Conservation (phyloP, 2,888 invertebrate genomes). For the Synergus itoensis region DNA sequence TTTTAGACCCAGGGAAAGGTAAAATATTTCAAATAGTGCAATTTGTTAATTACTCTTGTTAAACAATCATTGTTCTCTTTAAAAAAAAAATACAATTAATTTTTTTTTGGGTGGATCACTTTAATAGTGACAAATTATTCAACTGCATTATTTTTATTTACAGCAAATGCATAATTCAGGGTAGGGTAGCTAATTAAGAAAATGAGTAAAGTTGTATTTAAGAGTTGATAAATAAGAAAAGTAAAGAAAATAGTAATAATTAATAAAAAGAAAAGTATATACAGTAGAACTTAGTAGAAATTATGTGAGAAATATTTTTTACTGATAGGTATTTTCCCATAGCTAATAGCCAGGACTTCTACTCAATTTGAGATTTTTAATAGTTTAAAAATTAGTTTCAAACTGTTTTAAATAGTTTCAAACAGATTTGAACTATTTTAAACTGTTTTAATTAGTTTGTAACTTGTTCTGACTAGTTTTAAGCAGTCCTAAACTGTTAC, state of each 20-base stretch:
- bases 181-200: not conserved
- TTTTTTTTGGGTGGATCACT: not conserved
- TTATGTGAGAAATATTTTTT: not conserved
- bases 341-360: not conserved
- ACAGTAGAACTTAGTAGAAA: not conserved
- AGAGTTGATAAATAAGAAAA: not conserved
- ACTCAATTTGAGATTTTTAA: not conserved
- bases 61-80: not conserved
- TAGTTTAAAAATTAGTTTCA: not conserved
- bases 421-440: not conserved
- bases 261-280: not conserved
- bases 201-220: not conserved
- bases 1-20: not conserved
- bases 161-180: not conserved
- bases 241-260: no score
- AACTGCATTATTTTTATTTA: not conserved
- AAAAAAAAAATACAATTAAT: not conserved
- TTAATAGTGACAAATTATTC: not conserved
- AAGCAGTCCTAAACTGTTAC: no score
- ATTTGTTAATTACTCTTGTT: not conserved
- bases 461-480: no score
- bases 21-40: not conserved
- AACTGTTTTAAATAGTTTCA: not conserved
- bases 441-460: no score
- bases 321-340: not conserved